A percentile compares a stretch with the other conserved stretches of the same genome.
Conservation (phyloP, 2,113 vertebrate species). For the Lagopus muta region DNA sequence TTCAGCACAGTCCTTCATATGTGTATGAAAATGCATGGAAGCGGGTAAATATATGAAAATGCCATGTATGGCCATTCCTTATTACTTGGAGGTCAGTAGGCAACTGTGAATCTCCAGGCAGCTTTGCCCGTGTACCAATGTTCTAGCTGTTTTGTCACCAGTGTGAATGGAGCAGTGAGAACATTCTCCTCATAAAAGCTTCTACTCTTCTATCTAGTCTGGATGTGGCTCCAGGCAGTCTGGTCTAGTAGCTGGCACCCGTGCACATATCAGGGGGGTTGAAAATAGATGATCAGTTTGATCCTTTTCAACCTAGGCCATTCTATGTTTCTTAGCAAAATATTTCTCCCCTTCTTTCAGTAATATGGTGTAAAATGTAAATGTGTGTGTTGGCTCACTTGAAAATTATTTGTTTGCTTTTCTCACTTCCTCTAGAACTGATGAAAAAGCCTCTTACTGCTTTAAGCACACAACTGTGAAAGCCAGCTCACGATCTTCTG, state of each 20-base stretch:
- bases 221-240: no score
- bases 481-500: neutral
- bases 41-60: neutral
- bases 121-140: fast-evolving
- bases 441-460: neutral
- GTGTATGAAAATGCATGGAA: neutral
- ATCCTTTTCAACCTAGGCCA: no score
- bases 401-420: neutral
- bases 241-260: no score
- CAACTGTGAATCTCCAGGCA: fast-evolving
- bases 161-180: fast-evolving
- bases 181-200: fast-evolving
- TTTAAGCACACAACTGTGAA: neutral
- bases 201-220: neutral
- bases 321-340: neutral
- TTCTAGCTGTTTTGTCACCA: neutral
- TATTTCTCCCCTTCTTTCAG: neutral
- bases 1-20: neutral
- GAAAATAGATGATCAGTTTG: no score
- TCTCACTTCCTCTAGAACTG: neutral
- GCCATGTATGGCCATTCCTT: neutral
- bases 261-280: no score
- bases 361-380: fast-evolving
- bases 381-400: neutral
- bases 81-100: neutral